Percentiles rank a stretch among this genome's conserved stretches.
Conservation (phyloP, 2,888 invertebrate genomes). For the Ischnus inquisitorius region DNA sequence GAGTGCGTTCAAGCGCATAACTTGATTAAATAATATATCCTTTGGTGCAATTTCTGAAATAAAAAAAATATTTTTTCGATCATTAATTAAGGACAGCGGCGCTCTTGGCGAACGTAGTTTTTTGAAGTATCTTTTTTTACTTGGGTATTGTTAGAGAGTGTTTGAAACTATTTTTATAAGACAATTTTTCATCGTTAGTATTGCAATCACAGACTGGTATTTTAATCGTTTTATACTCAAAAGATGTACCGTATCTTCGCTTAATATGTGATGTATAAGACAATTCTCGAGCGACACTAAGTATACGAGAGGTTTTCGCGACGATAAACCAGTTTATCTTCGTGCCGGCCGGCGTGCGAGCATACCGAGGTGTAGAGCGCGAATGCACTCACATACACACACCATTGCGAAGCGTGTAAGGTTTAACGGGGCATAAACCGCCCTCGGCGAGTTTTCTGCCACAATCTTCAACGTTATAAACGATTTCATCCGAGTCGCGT, state of each 20-base stretch:
- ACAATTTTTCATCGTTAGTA: background rate
- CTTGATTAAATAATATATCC: no score
- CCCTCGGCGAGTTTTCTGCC: constrained; percentile 51
- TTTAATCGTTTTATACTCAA: constrained; percentile 36
- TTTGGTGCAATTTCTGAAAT: no score
- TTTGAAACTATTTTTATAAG: background rate
- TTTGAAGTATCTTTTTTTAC: background rate
- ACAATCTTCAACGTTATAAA: constrained; percentile 45
- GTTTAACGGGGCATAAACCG: constrained; percentile 68
- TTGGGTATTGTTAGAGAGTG: background rate
- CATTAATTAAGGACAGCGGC: no score
- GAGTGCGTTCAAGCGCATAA: no score
- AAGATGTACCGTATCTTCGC: constrained; percentile 14
- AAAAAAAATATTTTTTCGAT: background rate
- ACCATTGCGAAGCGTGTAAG: constrained; percentile 11
- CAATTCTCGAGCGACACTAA: constrained; percentile 45
- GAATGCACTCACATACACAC: constrained; percentile 42
- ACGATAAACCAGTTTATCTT: constrained; percentile 70
- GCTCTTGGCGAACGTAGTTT: background rate
- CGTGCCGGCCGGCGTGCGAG: constrained; percentile 57
- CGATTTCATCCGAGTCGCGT: constrained; percentile 14
- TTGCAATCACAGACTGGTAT: background rate
- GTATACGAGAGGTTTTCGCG: constrained; percentile 60
- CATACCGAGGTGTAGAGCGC: constrained; percentile 42
- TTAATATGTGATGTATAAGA: constrained; percentile 42